Evolutionary conservation across 37 sponge, comb jelly and placozoan species (phyloP).

Genomic region (Oopsacas minuta): DNA sequence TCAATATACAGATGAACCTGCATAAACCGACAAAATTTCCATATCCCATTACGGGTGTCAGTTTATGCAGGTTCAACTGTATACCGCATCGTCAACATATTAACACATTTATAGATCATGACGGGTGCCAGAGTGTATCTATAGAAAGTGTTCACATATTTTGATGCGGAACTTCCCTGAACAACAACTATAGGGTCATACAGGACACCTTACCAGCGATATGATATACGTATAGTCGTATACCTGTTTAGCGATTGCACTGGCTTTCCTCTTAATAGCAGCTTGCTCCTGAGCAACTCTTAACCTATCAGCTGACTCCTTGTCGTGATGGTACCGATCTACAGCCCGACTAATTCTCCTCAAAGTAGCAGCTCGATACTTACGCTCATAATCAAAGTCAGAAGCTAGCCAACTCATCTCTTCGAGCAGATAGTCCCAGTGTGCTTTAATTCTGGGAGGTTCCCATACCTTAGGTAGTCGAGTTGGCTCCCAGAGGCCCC

Average conservation of each 20-base stretch:
- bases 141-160: too few species aligned
- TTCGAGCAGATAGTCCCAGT: constrained; percentile 90
- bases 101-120: too few species aligned
- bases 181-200: too few species aligned
- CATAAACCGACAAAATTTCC: too few species aligned
- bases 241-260: constrained; percentile 79
- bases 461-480: constrained; percentile 87
- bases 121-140: too few species aligned
- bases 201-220: too few species aligned
- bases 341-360: constrained; percentile 41
- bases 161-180: too few species aligned
- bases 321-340: constrained; percentile 56
- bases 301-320: constrained; percentile 29
- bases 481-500: constrained; percentile 86
- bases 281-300: constrained; percentile 52
- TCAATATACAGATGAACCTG: too few species aligned
- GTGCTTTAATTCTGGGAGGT: constrained; percentile 51
- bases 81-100: too few species aligned
- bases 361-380: not conserved
- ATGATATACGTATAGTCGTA: too few species aligned
- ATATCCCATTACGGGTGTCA: too few species aligned
- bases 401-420: constrained; percentile 96
- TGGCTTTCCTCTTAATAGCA: constrained; percentile 70
- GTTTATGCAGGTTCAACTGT: too few species aligned
- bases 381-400: constrained; percentile 84